phyloP scores from a whole-genome alignment of 2,888 invertebrate species.

The Lagria hirta region DNA sequence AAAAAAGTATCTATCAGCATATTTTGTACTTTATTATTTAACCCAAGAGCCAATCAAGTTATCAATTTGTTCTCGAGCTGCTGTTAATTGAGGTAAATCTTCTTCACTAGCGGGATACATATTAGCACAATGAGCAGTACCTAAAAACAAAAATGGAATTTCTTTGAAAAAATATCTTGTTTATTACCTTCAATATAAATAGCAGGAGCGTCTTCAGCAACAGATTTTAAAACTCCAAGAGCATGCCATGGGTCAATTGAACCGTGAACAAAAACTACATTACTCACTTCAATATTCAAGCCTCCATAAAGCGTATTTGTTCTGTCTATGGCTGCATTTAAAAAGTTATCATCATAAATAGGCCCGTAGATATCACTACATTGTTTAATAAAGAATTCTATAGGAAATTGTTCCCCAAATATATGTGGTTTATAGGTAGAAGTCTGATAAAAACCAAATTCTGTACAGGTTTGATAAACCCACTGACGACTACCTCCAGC shows the following conservation, averaged over 20 bases:
- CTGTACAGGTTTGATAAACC: slow-evolving; percentile 94
- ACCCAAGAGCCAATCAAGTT: slow-evolving; percentile 63
- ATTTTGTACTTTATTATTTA: no score
- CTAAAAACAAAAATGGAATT: slow-evolving; percentile 57
- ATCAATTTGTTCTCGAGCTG: slow-evolving; percentile 67
- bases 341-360: slow-evolving; percentile 65
- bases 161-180: no score
- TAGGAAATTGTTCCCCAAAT: slow-evolving; percentile 76
- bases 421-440: slow-evolving; percentile 65
- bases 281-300: slow-evolving; percentile 65
- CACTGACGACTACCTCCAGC: slow-evolving; percentile 80
- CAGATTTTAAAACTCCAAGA: slow-evolving; percentile 67
- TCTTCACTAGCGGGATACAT: slow-evolving; percentile 77
- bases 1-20: no score
- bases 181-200: slow-evolving; percentile 76
- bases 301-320: slow-evolving; percentile 84
- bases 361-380: slow-evolving; percentile 82
- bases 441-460: slow-evolving; percentile 94
- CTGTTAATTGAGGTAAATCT: slow-evolving; percentile 68
- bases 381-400: slow-evolving; percentile 77
- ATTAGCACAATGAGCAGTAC: slow-evolving; percentile 93
- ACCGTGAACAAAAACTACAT: slow-evolving; percentile 85
- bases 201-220: slow-evolving; percentile 62
- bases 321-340: slow-evolving; percentile 64
- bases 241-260: slow-evolving; percentile 89